Base-by-base conservation (phyloP, 2,113 vertebrate genomes). In the Hirundichthys speculiger region DNA sequence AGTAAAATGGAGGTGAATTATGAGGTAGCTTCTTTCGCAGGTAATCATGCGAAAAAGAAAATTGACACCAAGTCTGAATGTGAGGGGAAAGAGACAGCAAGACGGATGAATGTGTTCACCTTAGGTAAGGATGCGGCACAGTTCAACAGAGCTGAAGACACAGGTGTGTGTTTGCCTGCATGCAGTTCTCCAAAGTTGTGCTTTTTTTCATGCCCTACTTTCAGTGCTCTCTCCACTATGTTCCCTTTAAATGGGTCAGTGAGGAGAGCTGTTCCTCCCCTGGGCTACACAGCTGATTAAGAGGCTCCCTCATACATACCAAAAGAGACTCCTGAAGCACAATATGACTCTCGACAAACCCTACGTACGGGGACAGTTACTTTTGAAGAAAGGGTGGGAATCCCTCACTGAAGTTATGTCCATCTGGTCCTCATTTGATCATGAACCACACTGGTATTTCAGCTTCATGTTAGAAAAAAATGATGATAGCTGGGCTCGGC, bases 211-310 rank as follows among this genome's bases (percentile, higher is more conserved):
- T 73, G 82, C 24, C 78, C 75, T 86, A 86, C 75, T 83, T 79
- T 80, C 76, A 24, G 42, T 34, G 3, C 64, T 54, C 65, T 41
- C 34, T 76, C 56, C 46, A 46, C 77, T 77, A 70, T 69, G 56
- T 73, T 80, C 65, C 48, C 45, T 89, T 79, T 85, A 90, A 88
- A 65, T 91, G 66, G 89, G 88, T 89, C 89, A 89, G 66, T 12
- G 67, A 86, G 61, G 60, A 83, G 61, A 69, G 71, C 64, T 56
- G 73, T 53, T 80, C 64, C 45, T 59, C 75, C 69, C 67, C 47
- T 18, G 50, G 63, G 85, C 81, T 65, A 40, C 58, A 64, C 78
- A 66, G 78, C 78, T 84, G 83, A 88, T 86, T 67, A 80, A 62
- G 55, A 73, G 60, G 40, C 60, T 51, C 40, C 51, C 56, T 56